These are phyloP conservation scores for Drosophila diplacantha DNA, from an alignment of 2,888 invertebrate genomes.

Conservation along the genomic window DNA sequence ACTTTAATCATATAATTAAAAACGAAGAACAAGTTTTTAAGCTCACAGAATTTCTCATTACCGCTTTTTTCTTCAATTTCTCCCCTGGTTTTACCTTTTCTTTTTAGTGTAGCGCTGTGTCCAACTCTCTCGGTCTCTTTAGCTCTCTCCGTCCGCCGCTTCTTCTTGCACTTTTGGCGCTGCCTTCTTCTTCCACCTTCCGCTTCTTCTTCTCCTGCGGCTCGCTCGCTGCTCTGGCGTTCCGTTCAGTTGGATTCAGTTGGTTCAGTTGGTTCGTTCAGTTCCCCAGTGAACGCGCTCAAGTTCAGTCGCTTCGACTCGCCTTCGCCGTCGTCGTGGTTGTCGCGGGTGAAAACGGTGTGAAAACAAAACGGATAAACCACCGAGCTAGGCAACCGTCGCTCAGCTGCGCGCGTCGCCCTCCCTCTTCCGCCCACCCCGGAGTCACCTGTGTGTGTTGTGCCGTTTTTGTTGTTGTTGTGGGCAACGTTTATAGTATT, in stretches of 20 bases:
- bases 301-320: slow-evolving; percentile 42
- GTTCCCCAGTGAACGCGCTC: slow-evolving; percentile 59
- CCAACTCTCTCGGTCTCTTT: slow-evolving; percentile 25
- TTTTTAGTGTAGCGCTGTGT: slow-evolving; percentile 19
- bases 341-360: slow-evolving; percentile 25
- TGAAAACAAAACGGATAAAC: slow-evolving; percentile 20
- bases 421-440: slow-evolving; percentile 8
- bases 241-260: slow-evolving; percentile 39
- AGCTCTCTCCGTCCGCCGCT: slow-evolving; percentile 20
- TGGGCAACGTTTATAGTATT: slow-evolving; percentile 57
- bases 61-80: neutral
- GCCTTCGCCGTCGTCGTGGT: slow-evolving; percentile 5
- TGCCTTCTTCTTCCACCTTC: slow-evolving; percentile 25
- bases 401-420: slow-evolving; percentile 67
- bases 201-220: slow-evolving; percentile 12
- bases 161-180: slow-evolving; percentile 37
- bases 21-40: no score
- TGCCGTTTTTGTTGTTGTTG: slow-evolving; percentile 46
- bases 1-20: neutral
- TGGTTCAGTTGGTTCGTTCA: slow-evolving; percentile 42
- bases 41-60: neutral
- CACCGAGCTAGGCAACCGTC: slow-evolving; percentile 25
- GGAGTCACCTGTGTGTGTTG: slow-evolving; percentile 25
- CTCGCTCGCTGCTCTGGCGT: slow-evolving; percentile 37
- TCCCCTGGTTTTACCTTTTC: slow-evolving; percentile 1